Conservation (phyloP, 2,113 vertebrate genomes). For the Cercocebus atys region DNA sequence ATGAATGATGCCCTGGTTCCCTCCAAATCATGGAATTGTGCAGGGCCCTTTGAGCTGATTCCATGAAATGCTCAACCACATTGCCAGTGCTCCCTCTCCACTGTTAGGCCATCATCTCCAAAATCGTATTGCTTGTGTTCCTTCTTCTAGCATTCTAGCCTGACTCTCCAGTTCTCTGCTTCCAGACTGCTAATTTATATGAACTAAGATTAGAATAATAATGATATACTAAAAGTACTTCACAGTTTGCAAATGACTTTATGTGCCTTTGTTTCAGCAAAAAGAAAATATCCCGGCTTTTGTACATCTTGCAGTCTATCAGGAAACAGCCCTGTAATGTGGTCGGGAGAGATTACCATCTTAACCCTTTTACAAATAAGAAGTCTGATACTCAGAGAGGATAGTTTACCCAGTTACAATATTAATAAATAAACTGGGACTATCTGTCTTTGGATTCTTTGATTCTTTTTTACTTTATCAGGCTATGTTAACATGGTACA, state of each 20-base stretch:
- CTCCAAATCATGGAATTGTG: neutral
- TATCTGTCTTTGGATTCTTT: neutral
- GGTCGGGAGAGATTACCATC: neutral
- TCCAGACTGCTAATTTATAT: neutral
- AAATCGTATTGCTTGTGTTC: neutral
- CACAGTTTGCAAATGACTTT: neutral
- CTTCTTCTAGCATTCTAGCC: neutral
- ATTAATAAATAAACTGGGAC: neutral
- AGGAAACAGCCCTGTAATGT: neutral
- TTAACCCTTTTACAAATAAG: neutral
- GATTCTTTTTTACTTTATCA: neutral
- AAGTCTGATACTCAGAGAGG: neutral
- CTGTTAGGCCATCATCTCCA: neutral
- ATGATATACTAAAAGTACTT: neutral
- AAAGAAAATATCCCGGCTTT: neutral
- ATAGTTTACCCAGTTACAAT: neutral
- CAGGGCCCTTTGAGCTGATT: neutral
- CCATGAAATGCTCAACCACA: too few relatives aligned
- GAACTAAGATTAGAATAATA: too few relatives aligned
- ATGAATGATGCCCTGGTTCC: neutral
- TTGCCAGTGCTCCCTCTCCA: neutral
- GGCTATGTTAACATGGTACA: neutral
- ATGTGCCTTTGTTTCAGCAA: neutral
- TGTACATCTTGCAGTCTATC: neutral
- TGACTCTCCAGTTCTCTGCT: neutral